Percentiles rank a stretch among this genome's conserved stretches.
Conservation (phyloP, 2,888 invertebrate genomes). For the Oxycera nigricornis region DNA sequence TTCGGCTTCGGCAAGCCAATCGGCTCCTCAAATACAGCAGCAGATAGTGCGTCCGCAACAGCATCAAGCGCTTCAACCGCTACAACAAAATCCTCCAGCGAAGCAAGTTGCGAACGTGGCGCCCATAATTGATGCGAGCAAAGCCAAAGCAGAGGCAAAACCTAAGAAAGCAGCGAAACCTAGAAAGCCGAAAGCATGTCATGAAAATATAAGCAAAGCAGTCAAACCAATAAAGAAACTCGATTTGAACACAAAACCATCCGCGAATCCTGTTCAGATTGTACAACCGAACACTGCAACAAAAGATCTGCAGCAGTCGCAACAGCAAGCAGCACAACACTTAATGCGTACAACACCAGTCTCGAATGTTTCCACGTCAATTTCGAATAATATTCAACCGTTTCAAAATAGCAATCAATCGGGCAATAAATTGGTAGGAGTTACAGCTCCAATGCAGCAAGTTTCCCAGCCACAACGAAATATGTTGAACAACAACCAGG, state of each 20-base stretch:
- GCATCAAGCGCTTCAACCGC: conserved; percentile 50
- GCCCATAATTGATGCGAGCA: conserved; percentile 61
- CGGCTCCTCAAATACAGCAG: conserved; percentile 55
- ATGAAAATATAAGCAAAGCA: conserved; percentile 54
- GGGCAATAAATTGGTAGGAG: conserved; percentile 58
- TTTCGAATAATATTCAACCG: conserved; percentile 55
- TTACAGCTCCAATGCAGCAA: conserved; percentile 62
- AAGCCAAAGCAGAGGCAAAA: conserved; percentile 51
- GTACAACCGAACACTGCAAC: conserved; percentile 56
- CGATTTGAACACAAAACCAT: conserved; percentile 58
- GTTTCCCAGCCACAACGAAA: conserved; percentile 43
- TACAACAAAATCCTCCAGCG: conserved; percentile 51
- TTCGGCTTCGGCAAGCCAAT: background rate
- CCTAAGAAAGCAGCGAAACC: conserved; percentile 51
- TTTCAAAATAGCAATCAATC: conserved; percentile 57
- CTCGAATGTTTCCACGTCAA: conserved; percentile 47
- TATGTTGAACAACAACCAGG: conserved; percentile 44
- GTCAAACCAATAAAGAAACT: conserved; percentile 61
- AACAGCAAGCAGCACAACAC: background rate
- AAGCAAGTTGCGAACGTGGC: conserved; percentile 62
- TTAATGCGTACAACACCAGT: background rate
- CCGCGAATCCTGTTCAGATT: conserved; percentile 60
- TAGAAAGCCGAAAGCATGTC: conserved; percentile 49
- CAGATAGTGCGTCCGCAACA: conserved; percentile 58
- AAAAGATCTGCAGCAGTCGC: conserved; percentile 51